Conservation (phyloP, 2,113 vertebrate genomes). For the Ovibos moschatus region DNA sequence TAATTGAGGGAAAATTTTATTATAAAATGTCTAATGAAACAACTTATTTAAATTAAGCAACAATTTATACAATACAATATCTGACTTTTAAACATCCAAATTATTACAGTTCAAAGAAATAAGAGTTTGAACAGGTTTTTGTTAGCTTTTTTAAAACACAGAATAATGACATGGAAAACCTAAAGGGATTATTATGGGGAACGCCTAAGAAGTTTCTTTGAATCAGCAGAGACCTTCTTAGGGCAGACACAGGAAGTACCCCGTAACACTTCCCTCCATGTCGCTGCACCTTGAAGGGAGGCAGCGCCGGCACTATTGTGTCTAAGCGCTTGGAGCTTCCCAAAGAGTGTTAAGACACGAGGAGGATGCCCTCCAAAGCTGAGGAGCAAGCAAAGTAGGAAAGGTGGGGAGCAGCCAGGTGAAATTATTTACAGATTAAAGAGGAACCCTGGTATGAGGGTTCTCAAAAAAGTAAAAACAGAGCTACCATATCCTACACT, state of each 20-base stretch:
- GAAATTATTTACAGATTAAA: not conserved
- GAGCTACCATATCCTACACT: not conserved
- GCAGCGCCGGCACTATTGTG: accelerated
- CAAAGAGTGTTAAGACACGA: not conserved
- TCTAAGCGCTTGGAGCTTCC: not conserved
- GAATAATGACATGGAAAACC: not conserved
- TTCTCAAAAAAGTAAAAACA: not conserved
- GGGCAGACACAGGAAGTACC: not conserved
- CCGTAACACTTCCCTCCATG: accelerated
- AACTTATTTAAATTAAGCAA: not conserved
- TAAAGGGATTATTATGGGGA: not conserved
- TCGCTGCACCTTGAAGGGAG: accelerated
- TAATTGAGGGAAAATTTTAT: not conserved
- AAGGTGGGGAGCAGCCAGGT: not conserved
- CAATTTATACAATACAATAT: not conserved
- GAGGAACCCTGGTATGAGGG: not conserved
- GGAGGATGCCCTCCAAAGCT: not conserved
- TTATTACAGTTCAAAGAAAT: not conserved
- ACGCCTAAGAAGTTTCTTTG: not conserved
- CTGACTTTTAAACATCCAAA: not conserved
- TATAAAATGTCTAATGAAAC: slow-evolving; percentile 9
- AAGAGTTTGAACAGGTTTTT: not conserved
- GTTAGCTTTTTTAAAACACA: not conserved
- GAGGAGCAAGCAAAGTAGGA: not conserved
- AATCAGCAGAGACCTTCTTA: not conserved